Conservation (phyloP, 1,140 invertebrate species). For the Melipona quadrifasciata region DNA sequence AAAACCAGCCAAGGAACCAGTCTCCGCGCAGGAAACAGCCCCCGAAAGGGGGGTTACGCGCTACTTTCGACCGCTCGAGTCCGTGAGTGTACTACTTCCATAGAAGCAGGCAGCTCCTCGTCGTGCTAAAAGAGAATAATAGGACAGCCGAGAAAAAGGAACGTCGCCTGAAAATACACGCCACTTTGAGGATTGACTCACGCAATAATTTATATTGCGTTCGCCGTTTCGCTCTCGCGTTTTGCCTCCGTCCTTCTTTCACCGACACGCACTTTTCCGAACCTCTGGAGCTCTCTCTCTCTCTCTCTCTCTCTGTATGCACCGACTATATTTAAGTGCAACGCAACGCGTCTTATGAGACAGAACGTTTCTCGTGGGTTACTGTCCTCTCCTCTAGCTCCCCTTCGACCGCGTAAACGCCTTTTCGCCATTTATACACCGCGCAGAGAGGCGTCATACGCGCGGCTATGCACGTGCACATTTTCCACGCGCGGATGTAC, state of each 20-base stretch:
- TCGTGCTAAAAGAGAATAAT: slow-evolving; percentile 44
- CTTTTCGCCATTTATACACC: slow-evolving; percentile 62
- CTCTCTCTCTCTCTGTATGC: slow-evolving; percentile 30
- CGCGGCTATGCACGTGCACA: slow-evolving; percentile 29
- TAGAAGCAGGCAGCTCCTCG: background rate
- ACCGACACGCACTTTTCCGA: no score
- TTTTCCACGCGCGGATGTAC: slow-evolving; percentile 14
- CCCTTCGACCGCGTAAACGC: slow-evolving; percentile 48
- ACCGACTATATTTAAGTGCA: slow-evolving; percentile 72
- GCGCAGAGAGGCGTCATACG: slow-evolving; percentile 37
- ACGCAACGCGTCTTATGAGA: slow-evolving; percentile 64
- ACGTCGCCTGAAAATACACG: slow-evolving; percentile 47
- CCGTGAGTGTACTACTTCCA: slow-evolving; percentile 7
- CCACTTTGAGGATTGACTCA: slow-evolving; percentile 61
- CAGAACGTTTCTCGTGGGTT: slow-evolving; percentile 71
- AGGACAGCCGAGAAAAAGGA: slow-evolving; percentile 24
- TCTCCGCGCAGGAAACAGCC: background rate
- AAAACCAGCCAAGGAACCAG: background rate
- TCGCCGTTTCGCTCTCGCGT: no score
- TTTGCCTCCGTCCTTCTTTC: background rate
- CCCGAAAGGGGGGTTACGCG: background rate
- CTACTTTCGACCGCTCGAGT: background rate
- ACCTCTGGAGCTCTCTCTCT: background rate
- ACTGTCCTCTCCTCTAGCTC: slow-evolving; percentile 69
- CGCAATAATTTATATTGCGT: slow-evolving; percentile 73